Evolutionary conservation across 2,888 invertebrate species (phyloP), one percentile per base, ranked within the genome.

Genomic region (Selenia dentaria): DNA sequence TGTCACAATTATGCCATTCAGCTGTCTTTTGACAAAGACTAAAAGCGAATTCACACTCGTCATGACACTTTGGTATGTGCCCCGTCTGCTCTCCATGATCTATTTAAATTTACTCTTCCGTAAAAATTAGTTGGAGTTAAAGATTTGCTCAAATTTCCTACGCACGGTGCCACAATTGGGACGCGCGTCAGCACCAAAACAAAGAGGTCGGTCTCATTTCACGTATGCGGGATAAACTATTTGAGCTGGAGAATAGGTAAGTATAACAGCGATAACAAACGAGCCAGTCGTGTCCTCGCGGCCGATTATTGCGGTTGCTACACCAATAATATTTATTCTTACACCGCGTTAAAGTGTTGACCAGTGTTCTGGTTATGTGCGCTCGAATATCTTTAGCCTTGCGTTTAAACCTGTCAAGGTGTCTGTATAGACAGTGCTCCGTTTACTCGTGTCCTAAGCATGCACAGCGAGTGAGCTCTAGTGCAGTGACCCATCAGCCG

Each of bases 231-330:
- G 74, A 71, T 79, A 71, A 70, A 75, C 74, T 72, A 74, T 76
- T 78, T 67, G 60, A 67, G 62, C 77, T 79, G 78, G 80, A 83
- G 79, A 81, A 83, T 81, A 84, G 82, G 82, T 82, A 83, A 83
- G 82, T 82, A 80, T 81, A 73, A 79, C 64, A 55, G 70, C 80
- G 85, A 88, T 88, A 89, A 86, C 80, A 71, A 89, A 86, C 80
- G 71, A 73, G 83, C 78, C 88, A 89, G 89, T 89, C 84, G 83
- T 74, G 79, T 82, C 78, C 81, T 78, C 81, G 83, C 87, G 69
- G 75, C 68, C 85, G 88, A 79, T 87, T 83, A 88, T 88, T 81
- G 80, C 87, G 89, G 89, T 86, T 83, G 85, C 74, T 74, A 74
- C 70, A 67, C 64, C 57, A 66, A 67, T 71, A 62, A 16, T 72